Evolutionary conservation across 1,140 invertebrate genomes (phyloP).

Genomic region (Drosophila obscura): DNA sequence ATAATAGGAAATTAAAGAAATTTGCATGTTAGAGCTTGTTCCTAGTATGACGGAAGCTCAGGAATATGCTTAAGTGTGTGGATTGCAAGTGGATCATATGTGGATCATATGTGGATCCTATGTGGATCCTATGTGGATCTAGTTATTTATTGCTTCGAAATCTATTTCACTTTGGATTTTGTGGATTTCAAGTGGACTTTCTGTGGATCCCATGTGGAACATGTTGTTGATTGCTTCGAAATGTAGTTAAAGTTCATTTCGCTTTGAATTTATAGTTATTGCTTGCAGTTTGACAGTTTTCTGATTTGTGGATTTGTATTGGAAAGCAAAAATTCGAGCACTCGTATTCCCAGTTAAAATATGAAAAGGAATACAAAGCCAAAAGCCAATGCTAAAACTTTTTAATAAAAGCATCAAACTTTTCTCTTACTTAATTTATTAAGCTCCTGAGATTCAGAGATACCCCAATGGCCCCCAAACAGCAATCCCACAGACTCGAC

Average conservation of each 20-base stretch:
- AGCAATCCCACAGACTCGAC: constrained; percentile 22
- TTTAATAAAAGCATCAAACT: constrained; percentile 72
- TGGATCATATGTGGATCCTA: neutral
- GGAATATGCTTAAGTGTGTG: neutral
- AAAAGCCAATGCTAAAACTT: constrained; percentile 50
- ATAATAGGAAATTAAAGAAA: too few relatives aligned
- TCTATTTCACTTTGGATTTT: neutral
- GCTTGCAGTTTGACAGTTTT: constrained; percentile 47
- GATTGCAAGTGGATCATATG: neutral
- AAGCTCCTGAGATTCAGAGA: constrained; percentile 74
- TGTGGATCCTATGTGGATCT: neutral
- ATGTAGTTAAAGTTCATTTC: neutral
- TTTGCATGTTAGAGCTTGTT: too few relatives aligned
- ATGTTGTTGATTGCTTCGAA: neutral
- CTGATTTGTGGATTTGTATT: constrained; percentile 70
- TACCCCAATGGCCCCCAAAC: constrained; percentile 3
- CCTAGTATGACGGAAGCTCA: too few relatives aligned
- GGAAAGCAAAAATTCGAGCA: constrained; percentile 5
- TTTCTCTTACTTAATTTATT: constrained; percentile 74
- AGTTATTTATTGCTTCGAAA: neutral
- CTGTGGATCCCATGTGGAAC: neutral
- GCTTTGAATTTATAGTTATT: constrained; percentile 48
- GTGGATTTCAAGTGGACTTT: neutral
- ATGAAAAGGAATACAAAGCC: constrained; percentile 3
- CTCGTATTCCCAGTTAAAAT: constrained; percentile 4